Base-by-base conservation (phyloP, 2,797 vertebrate species). In the Argya squamiceps region DNA sequence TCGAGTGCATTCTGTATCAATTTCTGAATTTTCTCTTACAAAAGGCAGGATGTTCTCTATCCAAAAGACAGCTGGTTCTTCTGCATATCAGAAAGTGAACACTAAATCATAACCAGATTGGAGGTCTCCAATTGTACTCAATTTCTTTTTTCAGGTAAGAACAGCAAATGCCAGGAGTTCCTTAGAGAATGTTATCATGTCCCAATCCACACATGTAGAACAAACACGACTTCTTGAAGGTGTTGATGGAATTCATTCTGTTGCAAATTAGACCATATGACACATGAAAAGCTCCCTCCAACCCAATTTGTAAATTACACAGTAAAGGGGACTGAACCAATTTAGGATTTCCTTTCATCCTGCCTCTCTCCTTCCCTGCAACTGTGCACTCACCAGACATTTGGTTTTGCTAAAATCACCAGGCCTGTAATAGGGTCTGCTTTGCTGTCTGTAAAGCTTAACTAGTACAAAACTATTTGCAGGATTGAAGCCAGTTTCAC, bases 321-420 rank as follows among this genome's bases (percentile, higher is more conserved):
- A 70, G 6, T 20, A 34, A 73, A 76, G 7, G 18, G n/a, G 34
- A 77, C 30, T 49, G 60, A 93, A 82, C 9, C 34, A 91, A 68
- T 94, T 86, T 34, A 93, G 59, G 21, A 53, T 82, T 90, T 93
- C 19, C 41, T 94, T 93, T 94, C 67, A 86, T 92, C 58, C 46
- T 80, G 24, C 37, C 41, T 91, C 43, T 60, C 21, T 71, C n/a
- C 65, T 71, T 67, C 46, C 58, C 55, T 11, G 2, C 70, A 84
- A 32, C 65, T 46, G 15, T 32, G 36, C 60, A 55, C 32, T 78
- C 46, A 37, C 30, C 53, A 75, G 30, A 50, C 34, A 64, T 16
- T 81, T 59, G n/a, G 20, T 71, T 88, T 70, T 81, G 32, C 56
- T 67, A 39, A 89, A 88, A 77, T 17, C 44, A 78, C 46, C n/a